A percentile compares a stretch with the other conserved stretches of the same genome.
phyloP scores from a whole-genome alignment of 2,888 invertebrate genomes.

The Temnothorax rugatulus region DNA sequence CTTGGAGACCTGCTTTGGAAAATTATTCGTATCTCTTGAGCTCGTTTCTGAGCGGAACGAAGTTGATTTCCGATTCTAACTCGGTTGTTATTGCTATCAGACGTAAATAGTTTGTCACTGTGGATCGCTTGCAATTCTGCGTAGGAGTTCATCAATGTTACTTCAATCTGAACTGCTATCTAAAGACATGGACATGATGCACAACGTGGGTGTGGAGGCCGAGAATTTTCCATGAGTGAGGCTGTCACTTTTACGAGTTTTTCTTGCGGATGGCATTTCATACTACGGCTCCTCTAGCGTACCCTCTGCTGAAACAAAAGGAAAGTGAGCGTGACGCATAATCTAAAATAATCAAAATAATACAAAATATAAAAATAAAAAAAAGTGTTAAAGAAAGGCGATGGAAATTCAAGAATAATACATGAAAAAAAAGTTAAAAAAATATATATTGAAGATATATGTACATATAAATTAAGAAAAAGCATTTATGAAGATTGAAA shows the following conservation, averaged over 20 bases:
- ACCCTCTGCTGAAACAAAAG: slow-evolving; percentile 75
- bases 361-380: slow-evolving; percentile 84
- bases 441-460: too few species aligned
- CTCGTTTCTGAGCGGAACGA: slow-evolving; percentile 76
- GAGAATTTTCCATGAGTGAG: slow-evolving; percentile 91
- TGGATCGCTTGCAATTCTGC: slow-evolving; percentile 54
- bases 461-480: too few species aligned
- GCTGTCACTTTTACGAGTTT: slow-evolving; percentile 90
- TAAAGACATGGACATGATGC: slow-evolving; percentile 24
- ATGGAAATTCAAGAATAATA: background rate
- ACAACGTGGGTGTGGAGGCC: slow-evolving; percentile 7
- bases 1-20: too few species aligned
- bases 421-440: background rate
- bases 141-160: slow-evolving; percentile 29
- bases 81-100: slow-evolving; percentile 68
- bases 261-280: slow-evolving; percentile 92
- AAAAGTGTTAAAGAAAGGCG: background rate
- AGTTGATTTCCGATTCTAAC: slow-evolving; percentile 75
- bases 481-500: too few species aligned
- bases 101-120: slow-evolving; percentile 54
- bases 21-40: slow-evolving; percentile 82
- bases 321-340: background rate
- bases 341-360: slow-evolving; percentile 16
- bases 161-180: slow-evolving; percentile 10
- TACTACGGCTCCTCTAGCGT: slow-evolving; percentile 92